Base-by-base conservation (phyloP, 2,888 invertebrate genomes). In the Catocala sponsa region DNA sequence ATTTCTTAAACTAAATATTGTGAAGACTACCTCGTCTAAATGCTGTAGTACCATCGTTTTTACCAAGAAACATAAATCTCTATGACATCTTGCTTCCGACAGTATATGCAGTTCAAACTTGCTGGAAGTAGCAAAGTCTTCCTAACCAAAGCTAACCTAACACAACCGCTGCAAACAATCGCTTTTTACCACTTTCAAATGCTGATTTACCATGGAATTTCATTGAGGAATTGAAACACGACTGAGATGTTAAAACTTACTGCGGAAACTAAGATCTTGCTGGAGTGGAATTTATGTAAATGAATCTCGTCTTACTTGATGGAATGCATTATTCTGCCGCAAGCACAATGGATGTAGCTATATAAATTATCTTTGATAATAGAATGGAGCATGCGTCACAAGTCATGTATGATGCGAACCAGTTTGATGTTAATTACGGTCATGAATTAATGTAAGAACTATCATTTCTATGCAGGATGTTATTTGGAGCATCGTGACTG, bases 251-350 rank as follows among this genome's bases (percentile, higher is more conserved):
- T 64, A 74, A 54, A 72, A 74, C 76, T 79, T 70, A 67, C 61
- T 53, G 61, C 67, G 59, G 75, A 72, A 82, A 80, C 83, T 75
- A 72, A 82, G 81, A 83, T 78, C 63, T 73, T 63, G 62, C 66
- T 73, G 69, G 54, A 71, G 76, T 69, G 76, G 78, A 85, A 83
- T 81, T 81, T 85, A 88, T 88, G 89, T 83, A 85, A 89, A 88
- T 85, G 80, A 84, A 81, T 79, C 83, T 81, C 80, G 76, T 82
- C 80, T 83, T 78, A 78, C 79, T 81, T 84, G 85, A 85, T 83
- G 81, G 80, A 83, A 80, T 82, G 82, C 80, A 82, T 80, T 85
- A 80, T 83, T 78, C 76, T 74, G 65, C 59, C 68, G 65, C 68
- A 66, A 25, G 42, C 64, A 63, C 70, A 78, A 72, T 76, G 75